phyloP scores from a whole-genome alignment of 2,113 vertebrate species.

The Dryoscopus gambensis region DNA sequence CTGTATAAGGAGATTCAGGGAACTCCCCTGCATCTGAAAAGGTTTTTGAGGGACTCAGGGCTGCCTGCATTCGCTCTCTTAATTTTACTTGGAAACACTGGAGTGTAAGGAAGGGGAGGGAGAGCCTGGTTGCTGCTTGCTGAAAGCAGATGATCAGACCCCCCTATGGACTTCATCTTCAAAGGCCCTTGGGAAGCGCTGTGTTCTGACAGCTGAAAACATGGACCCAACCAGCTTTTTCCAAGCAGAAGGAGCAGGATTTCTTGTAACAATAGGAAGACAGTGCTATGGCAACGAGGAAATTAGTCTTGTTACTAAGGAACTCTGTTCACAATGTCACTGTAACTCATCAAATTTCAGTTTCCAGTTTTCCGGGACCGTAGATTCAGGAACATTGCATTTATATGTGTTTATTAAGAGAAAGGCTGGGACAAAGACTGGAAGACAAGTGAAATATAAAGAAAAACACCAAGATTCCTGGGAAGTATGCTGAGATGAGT shows the following conservation, averaged over 20 bases:
- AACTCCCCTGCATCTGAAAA: constrained; percentile 69
- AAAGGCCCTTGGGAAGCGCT: neutral
- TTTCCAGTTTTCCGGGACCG: neutral
- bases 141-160: neutral
- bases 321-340: neutral
- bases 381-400: neutral
- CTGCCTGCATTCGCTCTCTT: neutral
- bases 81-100: neutral
- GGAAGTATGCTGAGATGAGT: neutral
- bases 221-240: neutral
- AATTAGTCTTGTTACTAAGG: neutral
- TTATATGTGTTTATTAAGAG: neutral
- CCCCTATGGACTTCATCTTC: neutral
- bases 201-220: neutral
- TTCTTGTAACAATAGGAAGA: neutral
- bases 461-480: neutral
- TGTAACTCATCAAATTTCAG: neutral
- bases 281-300: neutral
- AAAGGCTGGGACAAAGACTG: neutral
- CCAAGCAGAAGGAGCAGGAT: neutral
- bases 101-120: neutral
- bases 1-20: constrained; percentile 61
- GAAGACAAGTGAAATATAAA: neutral
- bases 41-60: constrained; percentile 23
- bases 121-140: neutral